These are phyloP conservation scores for Notoglanidium macrostoma DNA, from an alignment of 2,797 vertebrate species.

Conservation along the genomic window DNA sequence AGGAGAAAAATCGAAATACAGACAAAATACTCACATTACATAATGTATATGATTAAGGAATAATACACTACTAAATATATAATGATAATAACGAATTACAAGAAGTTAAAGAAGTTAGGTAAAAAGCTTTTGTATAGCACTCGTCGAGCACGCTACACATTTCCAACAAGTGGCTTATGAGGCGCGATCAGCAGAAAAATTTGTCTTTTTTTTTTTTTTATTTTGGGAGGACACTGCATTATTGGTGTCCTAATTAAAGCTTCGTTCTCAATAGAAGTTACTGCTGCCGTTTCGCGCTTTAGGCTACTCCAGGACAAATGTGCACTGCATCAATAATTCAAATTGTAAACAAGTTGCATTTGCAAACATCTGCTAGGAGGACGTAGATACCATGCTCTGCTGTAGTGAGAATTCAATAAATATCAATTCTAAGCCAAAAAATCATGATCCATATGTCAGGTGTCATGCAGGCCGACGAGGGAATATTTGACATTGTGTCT, in stretches of 20 bases:
- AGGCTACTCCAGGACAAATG: not conserved
- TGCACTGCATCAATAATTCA: not conserved
- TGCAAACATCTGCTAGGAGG: not conserved
- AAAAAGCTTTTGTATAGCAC: not conserved
- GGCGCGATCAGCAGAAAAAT: not conserved
- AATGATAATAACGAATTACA: not conserved
- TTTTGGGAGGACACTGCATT: too few relatives aligned
- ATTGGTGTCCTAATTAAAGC: not conserved
- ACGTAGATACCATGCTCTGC: not conserved
- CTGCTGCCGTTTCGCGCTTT: not conserved
- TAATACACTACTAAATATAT: not conserved
- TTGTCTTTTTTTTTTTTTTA: not conserved
- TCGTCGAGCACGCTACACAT: not conserved
- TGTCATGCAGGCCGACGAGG: too few relatives aligned
- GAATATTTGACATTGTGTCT: not conserved
- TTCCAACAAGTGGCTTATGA: too few relatives aligned
- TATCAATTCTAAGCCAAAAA: not conserved
- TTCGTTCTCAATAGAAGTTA: not conserved
- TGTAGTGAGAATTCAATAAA: not conserved
- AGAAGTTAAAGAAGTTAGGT: not conserved
- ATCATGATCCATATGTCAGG: not conserved
- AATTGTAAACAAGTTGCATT: constrained; percentile 1
- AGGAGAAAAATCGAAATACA: not conserved
- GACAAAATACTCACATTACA: not conserved
- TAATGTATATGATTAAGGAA: not conserved